Conservation (phyloP, 2,113 vertebrate species). For the Beaufortia kweichowensis region DNA sequence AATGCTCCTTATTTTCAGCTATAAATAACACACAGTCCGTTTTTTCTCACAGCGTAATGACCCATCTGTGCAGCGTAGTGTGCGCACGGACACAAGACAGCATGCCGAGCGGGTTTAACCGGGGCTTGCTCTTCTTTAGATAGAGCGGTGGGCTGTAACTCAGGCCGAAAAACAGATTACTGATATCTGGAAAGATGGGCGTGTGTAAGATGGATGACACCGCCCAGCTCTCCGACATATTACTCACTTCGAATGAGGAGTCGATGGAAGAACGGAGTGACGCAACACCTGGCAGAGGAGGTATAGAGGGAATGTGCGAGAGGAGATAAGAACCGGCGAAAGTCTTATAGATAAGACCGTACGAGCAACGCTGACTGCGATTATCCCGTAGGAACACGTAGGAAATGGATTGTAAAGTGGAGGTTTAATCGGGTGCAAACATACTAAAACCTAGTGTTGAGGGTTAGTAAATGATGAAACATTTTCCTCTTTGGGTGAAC, state of each 20-base stretch:
- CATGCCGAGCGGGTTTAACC: not conserved
- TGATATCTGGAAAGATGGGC: slow-evolving; percentile 20
- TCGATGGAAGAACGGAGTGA: slow-evolving; percentile 16
- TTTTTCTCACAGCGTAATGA: slow-evolving; percentile 28
- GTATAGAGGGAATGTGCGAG: slow-evolving; percentile 35
- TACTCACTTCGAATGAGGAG: slow-evolving; percentile 41
- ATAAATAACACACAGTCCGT: slow-evolving; percentile 12
- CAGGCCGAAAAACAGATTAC: slow-evolving; percentile 37
- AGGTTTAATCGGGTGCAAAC: slow-evolving; percentile 7
- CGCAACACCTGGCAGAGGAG: slow-evolving; percentile 39
- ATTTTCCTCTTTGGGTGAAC: too few species aligned
- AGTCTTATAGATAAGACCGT: slow-evolving; percentile 36
- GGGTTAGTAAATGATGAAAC: too few species aligned
- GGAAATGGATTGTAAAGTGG: not conserved
- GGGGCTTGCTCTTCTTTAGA: slow-evolving; percentile 32
- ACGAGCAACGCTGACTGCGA: slow-evolving; percentile 29
- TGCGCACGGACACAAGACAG: not conserved
- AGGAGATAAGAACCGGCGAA: slow-evolving; percentile 33
- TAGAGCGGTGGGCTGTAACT: slow-evolving; percentile 17
- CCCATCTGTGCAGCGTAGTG: slow-evolving; percentile 32
- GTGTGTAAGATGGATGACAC: slow-evolving; percentile 33
- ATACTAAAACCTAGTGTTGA: not conserved
- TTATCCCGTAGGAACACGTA: slow-evolving; percentile 3
- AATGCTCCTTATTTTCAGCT: slow-evolving; percentile 32
- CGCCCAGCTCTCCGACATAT: slow-evolving; percentile 30